Evolutionary conservation across 2,797 vertebrate species (phyloP), one percentile per base, ranked within the genome.

Genomic region (Hydrophis major): DNA sequence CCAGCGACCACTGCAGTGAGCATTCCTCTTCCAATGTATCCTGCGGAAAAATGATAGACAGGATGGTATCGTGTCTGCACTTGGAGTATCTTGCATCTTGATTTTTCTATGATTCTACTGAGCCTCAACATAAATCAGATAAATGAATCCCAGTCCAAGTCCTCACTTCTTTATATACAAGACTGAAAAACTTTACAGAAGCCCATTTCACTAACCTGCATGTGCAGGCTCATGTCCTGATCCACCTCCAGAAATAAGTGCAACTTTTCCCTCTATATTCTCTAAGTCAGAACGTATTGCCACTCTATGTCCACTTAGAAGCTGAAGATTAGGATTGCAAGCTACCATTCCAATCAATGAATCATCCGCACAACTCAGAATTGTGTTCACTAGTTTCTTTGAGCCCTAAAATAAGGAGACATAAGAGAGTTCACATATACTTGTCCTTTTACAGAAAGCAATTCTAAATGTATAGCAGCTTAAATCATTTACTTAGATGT

Each of bases 171-270:
- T 61, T 91, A 25, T 91, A n/a, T 78, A 61, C 22, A 53, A 42
- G 28, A 53, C 32, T 18, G 7, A 89, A 91, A 86, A 32, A 6
- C 69, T 2, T 18, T 6, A 10, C 50, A 25, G 14, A 86, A 22
- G 4, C 11, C 57, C 83, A 57, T n/a, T 1, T 25, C 8, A 60
- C 94, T 95, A 95, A 99, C 99, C 99, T n/a, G 98, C 98, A 0
- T 99, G 99, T 59, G 99, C 99, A 0, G 99, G 99, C 97, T 99
- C 99, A 0, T 99, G 99, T 66, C 99, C 99, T 0, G 99, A 99
- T 2, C 99, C 99, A 0, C 99, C 99, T 1, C 99, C 99, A 0
- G 99, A 99, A 10, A 99, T 95, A 94, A 99, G 95, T 0, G 98
- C 99, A 95, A 99, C 99, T 13, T 95, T 98, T 18, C 98, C 99